These are phyloP conservation scores for Drosophila bocqueti DNA, from an alignment of 1,140 invertebrate species.

Conservation along the genomic window DNA sequence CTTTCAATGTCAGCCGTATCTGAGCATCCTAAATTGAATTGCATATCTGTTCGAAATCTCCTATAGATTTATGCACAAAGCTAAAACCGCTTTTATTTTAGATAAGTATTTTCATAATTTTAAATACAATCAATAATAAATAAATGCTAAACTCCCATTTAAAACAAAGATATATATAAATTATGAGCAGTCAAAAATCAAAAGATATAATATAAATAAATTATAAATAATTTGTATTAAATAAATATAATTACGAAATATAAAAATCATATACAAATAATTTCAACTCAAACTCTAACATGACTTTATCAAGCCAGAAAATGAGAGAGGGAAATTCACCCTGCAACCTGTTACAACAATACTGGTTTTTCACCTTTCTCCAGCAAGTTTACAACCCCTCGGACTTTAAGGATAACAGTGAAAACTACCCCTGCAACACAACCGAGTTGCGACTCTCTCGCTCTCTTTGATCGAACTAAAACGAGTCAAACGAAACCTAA, in stretches of 20 bases:
- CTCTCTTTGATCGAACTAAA: constrained; percentile 2
- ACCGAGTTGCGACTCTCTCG: background rate
- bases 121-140: no score
- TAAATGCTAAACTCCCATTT: background rate
- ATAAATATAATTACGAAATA: background rate
- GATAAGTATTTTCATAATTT: no score
- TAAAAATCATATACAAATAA: no score
- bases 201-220: no score
- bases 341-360: constrained; percentile 22
- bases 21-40: background rate
- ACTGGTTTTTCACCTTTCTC: constrained; percentile 1
- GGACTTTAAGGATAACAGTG: background rate
- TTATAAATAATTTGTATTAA: background rate
- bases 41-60: background rate
- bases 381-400: background rate
- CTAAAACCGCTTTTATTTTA: background rate
- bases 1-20: background rate
- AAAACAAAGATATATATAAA: background rate
- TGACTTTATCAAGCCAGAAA: no score
- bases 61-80: no score
- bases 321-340: background rate
- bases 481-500: background rate
- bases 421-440: constrained; percentile 46
- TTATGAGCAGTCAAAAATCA: no score
- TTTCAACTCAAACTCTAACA: background rate